Evolutionary conservation across 2,888 invertebrate genomes (phyloP).

Genomic region (Dermolepida albohirtum): DNA sequence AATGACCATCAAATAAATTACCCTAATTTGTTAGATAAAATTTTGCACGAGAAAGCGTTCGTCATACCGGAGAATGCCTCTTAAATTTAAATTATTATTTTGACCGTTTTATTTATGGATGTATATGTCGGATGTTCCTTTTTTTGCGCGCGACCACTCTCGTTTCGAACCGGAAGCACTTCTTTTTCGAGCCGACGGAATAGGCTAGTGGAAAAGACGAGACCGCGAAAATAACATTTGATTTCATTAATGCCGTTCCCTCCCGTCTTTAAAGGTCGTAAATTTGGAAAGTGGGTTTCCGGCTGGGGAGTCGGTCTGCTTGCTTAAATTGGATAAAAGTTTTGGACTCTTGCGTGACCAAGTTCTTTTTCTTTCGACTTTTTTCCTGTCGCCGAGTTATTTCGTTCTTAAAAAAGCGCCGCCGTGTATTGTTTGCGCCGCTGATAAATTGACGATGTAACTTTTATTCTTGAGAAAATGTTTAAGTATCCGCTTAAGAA

Average conservation of each 20-base stretch:
- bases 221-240: slow-evolving; percentile 37
- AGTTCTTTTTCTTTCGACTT: slow-evolving; percentile 30
- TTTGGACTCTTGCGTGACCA: slow-evolving; percentile 14
- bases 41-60: too few species aligned
- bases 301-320: slow-evolving; percentile 6
- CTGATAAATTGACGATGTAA: slow-evolving; percentile 20
- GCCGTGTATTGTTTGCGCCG: slow-evolving; percentile 13
- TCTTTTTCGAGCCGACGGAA: slow-evolving; percentile 1
- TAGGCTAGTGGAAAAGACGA: slow-evolving; percentile 16
- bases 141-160: slow-evolving; percentile 24
- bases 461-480: slow-evolving; percentile 8
- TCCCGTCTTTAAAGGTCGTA: slow-evolving; percentile 27
- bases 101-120: slow-evolving; percentile 26
- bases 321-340: slow-evolving; percentile 31
- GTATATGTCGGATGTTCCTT: slow-evolving; percentile 5
- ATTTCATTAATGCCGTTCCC: slow-evolving; percentile 33
- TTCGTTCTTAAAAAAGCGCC: slow-evolving; percentile 21
- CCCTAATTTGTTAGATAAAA: too few species aligned
- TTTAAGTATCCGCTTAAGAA: too few species aligned
- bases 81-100: slow-evolving; percentile 29
- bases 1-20: too few species aligned
- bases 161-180: slow-evolving; percentile 22
- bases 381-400: slow-evolving; percentile 25
- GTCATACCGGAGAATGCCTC: background rate
- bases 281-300: slow-evolving; percentile 32